Conservation (phyloP, 2,113 vertebrate species). For the Thalassoma bifasciatum region DNA sequence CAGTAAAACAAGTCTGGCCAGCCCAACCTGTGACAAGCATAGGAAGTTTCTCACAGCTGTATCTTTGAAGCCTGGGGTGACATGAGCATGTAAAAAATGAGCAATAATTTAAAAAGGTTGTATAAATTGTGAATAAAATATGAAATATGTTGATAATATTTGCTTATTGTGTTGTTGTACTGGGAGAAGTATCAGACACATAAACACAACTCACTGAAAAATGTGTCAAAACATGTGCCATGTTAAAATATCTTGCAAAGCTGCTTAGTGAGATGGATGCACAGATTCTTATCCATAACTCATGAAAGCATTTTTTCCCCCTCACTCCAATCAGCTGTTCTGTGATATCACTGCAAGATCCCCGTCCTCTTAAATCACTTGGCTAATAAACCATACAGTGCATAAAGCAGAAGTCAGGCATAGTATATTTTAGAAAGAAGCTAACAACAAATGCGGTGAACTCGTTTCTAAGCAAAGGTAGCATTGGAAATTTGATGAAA, state of each 20-base stretch:
- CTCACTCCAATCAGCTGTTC: too few relatives aligned
- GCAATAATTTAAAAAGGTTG: constrained; percentile 25
- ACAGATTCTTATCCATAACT: too few relatives aligned
- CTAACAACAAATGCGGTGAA: not conserved
- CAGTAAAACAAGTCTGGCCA: not conserved
- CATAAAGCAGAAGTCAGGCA: too few relatives aligned
- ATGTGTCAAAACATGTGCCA: too few relatives aligned
- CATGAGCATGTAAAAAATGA: constrained; percentile 18
- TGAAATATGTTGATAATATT: not conserved
- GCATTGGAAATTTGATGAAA: too few relatives aligned
- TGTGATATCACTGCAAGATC: not conserved
- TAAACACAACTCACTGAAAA: not conserved
- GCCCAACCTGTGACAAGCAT: not conserved
- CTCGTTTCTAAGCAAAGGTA: too few relatives aligned
- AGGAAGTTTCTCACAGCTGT: not conserved
- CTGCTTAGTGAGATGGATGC: too few relatives aligned
- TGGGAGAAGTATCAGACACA: not conserved
- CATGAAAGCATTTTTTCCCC: too few relatives aligned
- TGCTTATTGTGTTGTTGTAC: not conserved
- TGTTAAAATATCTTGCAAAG: too few relatives aligned
- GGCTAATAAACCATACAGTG: not conserved
- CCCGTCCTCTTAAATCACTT: too few relatives aligned
- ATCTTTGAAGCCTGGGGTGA: not conserved
- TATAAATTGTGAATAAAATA: constrained; percentile 41
- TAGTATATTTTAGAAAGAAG: not conserved